A percentile compares a stretch with the other conserved stretches of the same genome.
Conservation (phyloP, 2,888 invertebrate genomes). For the Synanthedon myopaeformis region DNA sequence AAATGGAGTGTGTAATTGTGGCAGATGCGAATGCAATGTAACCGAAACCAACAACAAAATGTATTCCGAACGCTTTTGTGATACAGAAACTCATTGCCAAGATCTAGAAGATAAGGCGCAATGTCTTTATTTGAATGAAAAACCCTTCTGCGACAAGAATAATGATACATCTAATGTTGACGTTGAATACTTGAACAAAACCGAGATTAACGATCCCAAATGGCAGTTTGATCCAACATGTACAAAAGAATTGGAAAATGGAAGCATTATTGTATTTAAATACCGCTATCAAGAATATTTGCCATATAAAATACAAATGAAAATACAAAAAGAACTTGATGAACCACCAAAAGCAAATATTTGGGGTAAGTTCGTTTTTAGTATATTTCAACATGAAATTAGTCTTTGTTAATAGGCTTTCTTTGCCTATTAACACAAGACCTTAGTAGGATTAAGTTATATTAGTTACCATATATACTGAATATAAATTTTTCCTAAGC, state of each 20-base stretch:
- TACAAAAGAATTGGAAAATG: constrained; percentile 23
- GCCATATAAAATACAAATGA: constrained; percentile 19
- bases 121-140: constrained; percentile 50
- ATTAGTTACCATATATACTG: too few relatives aligned
- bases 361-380: constrained; percentile 32
- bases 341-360: constrained; percentile 26
- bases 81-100: constrained; percentile 75
- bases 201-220: constrained; percentile 21
- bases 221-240: constrained; percentile 32
- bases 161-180: constrained; percentile 16
- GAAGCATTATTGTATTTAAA: constrained; percentile 31
- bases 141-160: constrained; percentile 25
- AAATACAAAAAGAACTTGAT: constrained; percentile 43
- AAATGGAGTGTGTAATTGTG: constrained; percentile 79
- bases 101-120: constrained; percentile 78
- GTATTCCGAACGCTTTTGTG: constrained; percentile 75
- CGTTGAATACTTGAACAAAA: constrained; percentile 23
- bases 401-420: too few relatives aligned
- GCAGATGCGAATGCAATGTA: constrained; percentile 72
- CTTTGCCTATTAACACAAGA: too few relatives aligned
- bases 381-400: too few relatives aligned
- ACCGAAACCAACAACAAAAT: constrained; percentile 34
- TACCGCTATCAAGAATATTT: constrained; percentile 22
- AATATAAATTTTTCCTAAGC: too few relatives aligned
- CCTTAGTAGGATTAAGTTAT: too few relatives aligned